Percentiles rank a stretch among this genome's conserved stretches.
These are phyloP conservation scores for Schizopygopsis malacanthus DNA, from an alignment of 2,797 vertebrate genomes.

Conservation along the genomic window DNA sequence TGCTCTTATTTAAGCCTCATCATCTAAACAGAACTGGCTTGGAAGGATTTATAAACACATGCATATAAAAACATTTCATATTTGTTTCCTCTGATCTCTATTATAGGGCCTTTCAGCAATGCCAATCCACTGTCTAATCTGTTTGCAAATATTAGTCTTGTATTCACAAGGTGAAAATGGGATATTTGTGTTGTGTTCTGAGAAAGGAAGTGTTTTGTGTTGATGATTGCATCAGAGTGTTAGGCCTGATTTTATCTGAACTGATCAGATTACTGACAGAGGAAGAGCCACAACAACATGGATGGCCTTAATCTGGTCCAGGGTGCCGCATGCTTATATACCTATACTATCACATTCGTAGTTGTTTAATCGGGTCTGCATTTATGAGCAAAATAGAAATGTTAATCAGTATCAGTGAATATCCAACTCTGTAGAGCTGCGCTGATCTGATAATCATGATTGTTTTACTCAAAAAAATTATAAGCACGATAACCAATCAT, in stretches of 20 bases:
- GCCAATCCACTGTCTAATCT: conserved; percentile 19
- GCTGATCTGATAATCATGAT: neutral
- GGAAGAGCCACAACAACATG: conserved; percentile 29
- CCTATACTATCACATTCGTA: neutral
- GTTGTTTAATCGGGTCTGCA: neutral
- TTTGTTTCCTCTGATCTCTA: conserved; percentile 19
- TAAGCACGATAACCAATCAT: neutral
- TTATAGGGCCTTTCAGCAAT: conserved; percentile 8
- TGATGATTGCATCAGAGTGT: conserved; percentile 25
- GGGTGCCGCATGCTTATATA: conserved; percentile 2
- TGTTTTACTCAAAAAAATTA: neutral
- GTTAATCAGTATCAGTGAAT: neutral
- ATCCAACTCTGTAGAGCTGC: neutral
- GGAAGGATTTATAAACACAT: neutral
- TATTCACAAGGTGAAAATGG: conserved; percentile 27
- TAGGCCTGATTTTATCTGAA: conserved; percentile 43
- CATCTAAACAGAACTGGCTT: neutral
- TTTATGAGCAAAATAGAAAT: neutral
- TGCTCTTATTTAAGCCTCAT: conserved; percentile 2
- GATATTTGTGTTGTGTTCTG: conserved; percentile 22
- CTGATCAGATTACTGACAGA: conserved; percentile 51
- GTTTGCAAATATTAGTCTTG: conserved; percentile 5
- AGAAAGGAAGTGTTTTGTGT: conserved; percentile 1
- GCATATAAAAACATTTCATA: neutral
- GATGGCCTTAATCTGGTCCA: conserved; percentile 52